A percentile compares a stretch with the other conserved stretches of the same genome.
phyloP scores from a whole-genome alignment of 2,888 invertebrate species.

The Dioctria linearis region DNA sequence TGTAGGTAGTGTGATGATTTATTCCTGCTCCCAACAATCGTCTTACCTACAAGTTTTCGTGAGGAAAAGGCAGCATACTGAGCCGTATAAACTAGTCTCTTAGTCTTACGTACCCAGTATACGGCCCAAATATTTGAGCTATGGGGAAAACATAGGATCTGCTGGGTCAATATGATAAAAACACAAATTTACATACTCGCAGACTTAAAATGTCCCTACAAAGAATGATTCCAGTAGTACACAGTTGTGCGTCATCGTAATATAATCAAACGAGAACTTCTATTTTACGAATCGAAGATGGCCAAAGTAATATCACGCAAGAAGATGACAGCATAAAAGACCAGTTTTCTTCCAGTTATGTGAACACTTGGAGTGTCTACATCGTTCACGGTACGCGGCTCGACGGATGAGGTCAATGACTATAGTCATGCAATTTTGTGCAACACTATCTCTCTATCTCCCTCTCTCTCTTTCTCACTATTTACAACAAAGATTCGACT shows the following conservation, averaged over 20 bases:
- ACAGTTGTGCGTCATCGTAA: not conserved
- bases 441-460: not conserved
- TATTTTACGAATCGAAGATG: not conserved
- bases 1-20: no score
- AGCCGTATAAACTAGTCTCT: no score
- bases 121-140: no score
- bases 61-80: no score
- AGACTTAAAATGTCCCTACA: not conserved
- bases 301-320: not conserved
- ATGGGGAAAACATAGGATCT: no score
- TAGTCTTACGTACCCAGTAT: no score
- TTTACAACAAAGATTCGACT: constrained; percentile 14
- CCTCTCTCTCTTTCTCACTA: not conserved
- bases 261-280: not conserved
- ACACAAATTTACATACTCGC: no score
- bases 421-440: constrained; percentile 18
- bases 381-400: not conserved
- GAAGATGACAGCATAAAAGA: not conserved
- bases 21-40: no score
- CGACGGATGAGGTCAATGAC: constrained; percentile 20
- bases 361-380: constrained; percentile 26
- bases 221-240: not conserved
- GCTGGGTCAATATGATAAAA: no score
- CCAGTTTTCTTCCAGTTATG: constrained; percentile 37
- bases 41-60: no score